Percentiles rank a stretch among this genome's conserved stretches.
phyloP scores from a whole-genome alignment of 2,113 vertebrate species.

The Tiliqua scincoides region DNA sequence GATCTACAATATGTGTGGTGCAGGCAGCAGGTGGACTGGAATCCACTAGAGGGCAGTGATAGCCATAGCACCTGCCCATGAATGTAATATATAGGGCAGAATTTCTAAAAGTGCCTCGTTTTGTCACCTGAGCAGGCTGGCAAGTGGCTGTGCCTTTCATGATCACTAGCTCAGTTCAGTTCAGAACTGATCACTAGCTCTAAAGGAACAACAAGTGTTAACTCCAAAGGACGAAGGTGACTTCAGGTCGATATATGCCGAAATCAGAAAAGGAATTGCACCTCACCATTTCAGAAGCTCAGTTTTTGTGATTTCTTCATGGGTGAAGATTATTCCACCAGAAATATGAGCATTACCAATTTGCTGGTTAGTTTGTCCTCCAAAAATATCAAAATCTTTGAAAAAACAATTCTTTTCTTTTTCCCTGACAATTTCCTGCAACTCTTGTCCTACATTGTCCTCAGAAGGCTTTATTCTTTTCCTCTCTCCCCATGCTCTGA shows the following conservation, averaged over 20 bases:
- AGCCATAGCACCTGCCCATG: background rate
- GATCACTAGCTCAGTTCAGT: background rate
- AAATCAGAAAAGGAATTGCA: background rate
- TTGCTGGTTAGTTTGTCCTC: background rate
- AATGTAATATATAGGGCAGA: background rate
- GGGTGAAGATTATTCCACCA: background rate
- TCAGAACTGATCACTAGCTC: background rate
- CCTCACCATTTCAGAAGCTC: background rate
- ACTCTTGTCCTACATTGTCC: background rate
- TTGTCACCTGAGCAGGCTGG: background rate
- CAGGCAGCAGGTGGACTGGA: background rate
- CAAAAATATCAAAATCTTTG: background rate
- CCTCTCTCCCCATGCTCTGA: background rate
- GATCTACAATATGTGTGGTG: background rate
- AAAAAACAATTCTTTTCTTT: background rate
- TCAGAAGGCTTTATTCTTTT: background rate
- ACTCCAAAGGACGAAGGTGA: background rate
- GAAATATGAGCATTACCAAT: background rate
- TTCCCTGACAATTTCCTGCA: background rate
- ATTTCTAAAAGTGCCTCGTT: background rate
- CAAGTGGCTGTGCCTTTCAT: background rate
- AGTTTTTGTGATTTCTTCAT: background rate
- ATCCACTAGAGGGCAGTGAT: slow-evolving; percentile 28
- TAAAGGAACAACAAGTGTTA: fast-evolving
- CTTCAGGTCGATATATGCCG: background rate